Evolutionary conservation across 1,140 invertebrate genomes (phyloP), one percentile per base, ranked within the genome.

Genomic region (Drosophila pseudoananassae): DNA sequence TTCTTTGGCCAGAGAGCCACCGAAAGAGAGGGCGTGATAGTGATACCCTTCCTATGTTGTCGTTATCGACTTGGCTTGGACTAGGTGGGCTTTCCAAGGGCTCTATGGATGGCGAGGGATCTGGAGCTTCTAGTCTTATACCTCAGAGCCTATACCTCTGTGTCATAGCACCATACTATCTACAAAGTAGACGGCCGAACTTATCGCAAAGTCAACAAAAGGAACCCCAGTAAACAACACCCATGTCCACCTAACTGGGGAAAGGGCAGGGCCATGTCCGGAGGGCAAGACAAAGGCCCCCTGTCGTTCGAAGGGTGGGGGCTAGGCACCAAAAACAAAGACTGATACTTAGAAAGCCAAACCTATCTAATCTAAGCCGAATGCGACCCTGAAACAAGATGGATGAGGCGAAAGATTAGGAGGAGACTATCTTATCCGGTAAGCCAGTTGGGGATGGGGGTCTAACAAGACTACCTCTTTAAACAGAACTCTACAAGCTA

Each of bases 161-260:
- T 17, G 17, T 20, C 20, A 20, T 20, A 20, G 20, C 20, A 3
- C 20, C 20, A 3, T 3, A 40, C 51, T 74, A 74, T 57, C 58
- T 57, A 52, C 33, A 27, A 29, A 31, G 47, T 38, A 40, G 56
- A 54, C 58, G 45, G 49, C 33, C 20, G 61, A 74, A 78, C 63
- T 78, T 82, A 87, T 87, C 82, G 73, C 33, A 72, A 76, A 52
- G 83, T 82, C 82, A 85, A 85, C 73, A 85, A 14, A 10, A 43
- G 57, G 45, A 56, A 49, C 50, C 25, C 58, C 69, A 68, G 66
- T 63, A 84, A 87, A 78, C 82, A 87, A 66, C 63, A 71, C 55
- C 55, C 55, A 36, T 29, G 55, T 47, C 38, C 46, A 51, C 38
- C 71, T 27, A 54, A 73, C 23, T 61, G 72, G 70, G 20, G 15